Percentiles rank a stretch among this genome's conserved stretches.
These are phyloP conservation scores for Phyllotis vaccarum DNA, from an alignment of 2,797 vertebrate genomes.

Conservation along the genomic window DNA sequence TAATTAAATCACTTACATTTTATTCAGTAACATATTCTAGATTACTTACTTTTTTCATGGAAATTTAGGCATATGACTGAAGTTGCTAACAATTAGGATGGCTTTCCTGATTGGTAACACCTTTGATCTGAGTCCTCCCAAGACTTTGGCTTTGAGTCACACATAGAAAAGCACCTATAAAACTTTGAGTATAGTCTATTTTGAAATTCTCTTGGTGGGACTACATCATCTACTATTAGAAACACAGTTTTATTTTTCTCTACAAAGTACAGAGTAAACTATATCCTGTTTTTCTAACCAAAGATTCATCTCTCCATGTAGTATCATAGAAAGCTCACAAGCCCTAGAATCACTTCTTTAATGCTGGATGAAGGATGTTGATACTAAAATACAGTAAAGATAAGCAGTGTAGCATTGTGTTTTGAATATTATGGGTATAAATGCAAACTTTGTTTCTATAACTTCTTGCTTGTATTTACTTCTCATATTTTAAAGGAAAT, in stretches of 20 bases:
- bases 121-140: background rate
- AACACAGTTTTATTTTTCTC: conserved; percentile 7
- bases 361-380: background rate
- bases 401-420: background rate
- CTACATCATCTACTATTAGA: background rate
- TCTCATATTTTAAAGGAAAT: conserved; percentile 21
- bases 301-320: background rate
- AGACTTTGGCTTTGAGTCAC: background rate
- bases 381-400: background rate
- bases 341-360: background rate
- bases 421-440: background rate
- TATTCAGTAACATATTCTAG: background rate
- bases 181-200: background rate
- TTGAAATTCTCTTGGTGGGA: conserved; percentile 25
- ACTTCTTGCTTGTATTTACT: conserved; percentile 3
- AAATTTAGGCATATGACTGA: background rate
- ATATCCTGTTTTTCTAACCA: background rate
- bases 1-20: background rate
- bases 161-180: background rate
- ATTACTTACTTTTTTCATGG: background rate
- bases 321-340: background rate
- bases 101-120: background rate
- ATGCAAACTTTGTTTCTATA: background rate
- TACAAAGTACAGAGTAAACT: background rate
- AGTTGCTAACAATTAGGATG: background rate